These are phyloP conservation scores for Cettia cetti DNA, from an alignment of 2,113 vertebrate genomes.

Conservation along the genomic window DNA sequence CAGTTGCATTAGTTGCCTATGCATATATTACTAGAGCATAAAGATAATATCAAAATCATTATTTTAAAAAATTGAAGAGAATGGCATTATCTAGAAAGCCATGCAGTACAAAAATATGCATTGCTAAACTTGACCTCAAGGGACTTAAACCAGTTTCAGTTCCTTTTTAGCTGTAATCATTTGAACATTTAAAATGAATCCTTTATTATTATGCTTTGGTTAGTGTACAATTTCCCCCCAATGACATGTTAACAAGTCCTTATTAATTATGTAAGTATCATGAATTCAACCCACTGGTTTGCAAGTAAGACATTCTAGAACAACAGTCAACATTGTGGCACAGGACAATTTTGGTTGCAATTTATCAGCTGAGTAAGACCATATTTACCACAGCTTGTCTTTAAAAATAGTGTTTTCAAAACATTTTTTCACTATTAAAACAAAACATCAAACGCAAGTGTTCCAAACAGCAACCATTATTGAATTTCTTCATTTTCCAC, in stretches of 20 bases:
- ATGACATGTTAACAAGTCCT: not conserved
- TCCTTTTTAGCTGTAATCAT: not conserved
- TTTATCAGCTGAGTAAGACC: not conserved
- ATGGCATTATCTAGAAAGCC: slow-evolving; percentile 12
- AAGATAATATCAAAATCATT: slow-evolving; percentile 1
- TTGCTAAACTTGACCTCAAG: not conserved
- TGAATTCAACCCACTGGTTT: not conserved
- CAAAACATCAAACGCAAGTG: not conserved
- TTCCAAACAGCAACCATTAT: slow-evolving; percentile 17
- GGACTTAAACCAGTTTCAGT: not conserved
- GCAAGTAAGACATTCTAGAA: not conserved
- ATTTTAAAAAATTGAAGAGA: slow-evolving; percentile 13
- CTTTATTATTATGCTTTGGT: not conserved
- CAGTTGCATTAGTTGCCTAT: not conserved
- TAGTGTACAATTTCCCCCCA: not conserved
- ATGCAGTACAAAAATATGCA: not conserved
- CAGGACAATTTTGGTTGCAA: not conserved
- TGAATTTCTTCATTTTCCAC: slow-evolving; percentile 42
- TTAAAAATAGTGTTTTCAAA: not conserved
- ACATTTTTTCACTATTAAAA: slow-evolving; percentile 2
- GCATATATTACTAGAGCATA: not conserved
- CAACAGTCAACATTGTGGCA: not conserved
- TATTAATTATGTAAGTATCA: slow-evolving; percentile 18
- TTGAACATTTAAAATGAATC: not conserved
- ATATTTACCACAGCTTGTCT: not conserved